phyloP scores from a whole-genome alignment of 1,140 invertebrate species.

The Heliconius congener region DNA sequence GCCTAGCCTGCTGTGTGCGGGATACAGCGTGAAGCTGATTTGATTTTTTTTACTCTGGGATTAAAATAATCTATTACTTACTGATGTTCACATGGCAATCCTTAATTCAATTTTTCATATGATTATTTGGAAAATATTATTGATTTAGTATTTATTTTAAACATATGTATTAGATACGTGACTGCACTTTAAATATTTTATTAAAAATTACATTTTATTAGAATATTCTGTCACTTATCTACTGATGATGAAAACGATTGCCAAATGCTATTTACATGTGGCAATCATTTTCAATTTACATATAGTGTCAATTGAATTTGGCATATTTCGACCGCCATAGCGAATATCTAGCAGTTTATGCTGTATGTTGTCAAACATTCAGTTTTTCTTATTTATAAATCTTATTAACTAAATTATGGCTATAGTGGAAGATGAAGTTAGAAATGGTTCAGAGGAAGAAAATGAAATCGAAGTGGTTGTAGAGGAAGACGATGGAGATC shows the following conservation, averaged over 20 bases:
- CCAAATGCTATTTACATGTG: background rate
- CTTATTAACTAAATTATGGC: slow-evolving; percentile 55
- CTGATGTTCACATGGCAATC: too few species aligned
- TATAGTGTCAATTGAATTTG: slow-evolving; percentile 32
- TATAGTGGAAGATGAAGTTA: slow-evolving; percentile 73
- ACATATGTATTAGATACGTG: too few species aligned
- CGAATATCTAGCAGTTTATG: background rate
- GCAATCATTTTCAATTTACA: background rate
- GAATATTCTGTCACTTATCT: background rate
- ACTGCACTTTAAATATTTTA: background rate
- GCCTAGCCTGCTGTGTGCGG: too few species aligned
- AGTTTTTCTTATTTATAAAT: slow-evolving; percentile 25
- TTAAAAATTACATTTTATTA: background rate
- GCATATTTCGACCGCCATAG: slow-evolving; percentile 39
- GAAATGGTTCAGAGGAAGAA: slow-evolving; percentile 75
- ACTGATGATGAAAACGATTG: too few species aligned
- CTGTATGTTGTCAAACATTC: slow-evolving; percentile 53
- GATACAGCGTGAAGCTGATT: too few species aligned
- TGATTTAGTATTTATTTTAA: too few species aligned
- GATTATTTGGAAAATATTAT: too few species aligned
- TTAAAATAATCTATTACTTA: too few species aligned
- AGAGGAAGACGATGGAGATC: slow-evolving; percentile 70
- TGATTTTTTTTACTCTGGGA: too few species aligned
- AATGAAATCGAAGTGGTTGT: slow-evolving; percentile 74
- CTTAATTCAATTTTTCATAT: too few species aligned